A percentile compares a stretch with the other conserved stretches of the same genome.
These are phyloP conservation scores for Gambusia holbrooki DNA, from an alignment of 2,113 vertebrate genomes.

Conservation along the genomic window DNA sequence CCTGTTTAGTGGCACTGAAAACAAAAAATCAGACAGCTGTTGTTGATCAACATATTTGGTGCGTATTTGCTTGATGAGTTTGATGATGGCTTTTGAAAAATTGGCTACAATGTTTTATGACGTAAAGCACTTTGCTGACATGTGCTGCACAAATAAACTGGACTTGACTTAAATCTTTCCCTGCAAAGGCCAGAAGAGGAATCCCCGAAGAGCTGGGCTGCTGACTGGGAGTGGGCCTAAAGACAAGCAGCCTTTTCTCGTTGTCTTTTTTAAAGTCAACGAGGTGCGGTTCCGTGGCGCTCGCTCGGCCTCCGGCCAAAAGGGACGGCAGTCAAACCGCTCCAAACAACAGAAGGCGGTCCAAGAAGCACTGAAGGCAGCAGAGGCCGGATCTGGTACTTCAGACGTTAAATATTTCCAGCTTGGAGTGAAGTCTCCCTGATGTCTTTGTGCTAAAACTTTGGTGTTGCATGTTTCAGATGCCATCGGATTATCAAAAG, in stretches of 20 bases:
- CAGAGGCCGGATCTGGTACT: constrained; percentile 82
- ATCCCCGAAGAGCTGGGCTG: constrained; percentile 85
- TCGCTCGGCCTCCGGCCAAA: constrained; percentile 86
- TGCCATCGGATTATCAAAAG: constrained; percentile 88
- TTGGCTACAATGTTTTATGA: no score
- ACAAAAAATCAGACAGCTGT: no score
- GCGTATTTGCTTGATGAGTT: no score
- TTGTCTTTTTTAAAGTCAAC: constrained; percentile 94
- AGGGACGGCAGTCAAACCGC: constrained; percentile 87
- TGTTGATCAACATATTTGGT: no score
- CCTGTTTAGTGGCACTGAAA: no score
- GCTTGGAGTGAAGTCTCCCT: not conserved
- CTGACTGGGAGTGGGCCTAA: constrained; percentile 85
- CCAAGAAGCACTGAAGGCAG: constrained; percentile 88
- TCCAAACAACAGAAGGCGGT: constrained; percentile 85
- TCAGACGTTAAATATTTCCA: not conserved
- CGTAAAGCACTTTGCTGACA: no score
- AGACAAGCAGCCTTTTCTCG: constrained; percentile 95
- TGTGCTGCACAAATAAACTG: no score
- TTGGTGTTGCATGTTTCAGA: constrained; percentile 74
- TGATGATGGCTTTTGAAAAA: no score
- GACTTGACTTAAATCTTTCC: constrained; percentile 14
- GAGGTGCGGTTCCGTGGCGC: constrained; percentile 90
- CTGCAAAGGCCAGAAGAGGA: constrained; percentile 86
- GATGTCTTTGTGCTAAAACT: not conserved